phyloP scores from a whole-genome alignment of 2,797 vertebrate species.

The Catharus ustulatus region DNA sequence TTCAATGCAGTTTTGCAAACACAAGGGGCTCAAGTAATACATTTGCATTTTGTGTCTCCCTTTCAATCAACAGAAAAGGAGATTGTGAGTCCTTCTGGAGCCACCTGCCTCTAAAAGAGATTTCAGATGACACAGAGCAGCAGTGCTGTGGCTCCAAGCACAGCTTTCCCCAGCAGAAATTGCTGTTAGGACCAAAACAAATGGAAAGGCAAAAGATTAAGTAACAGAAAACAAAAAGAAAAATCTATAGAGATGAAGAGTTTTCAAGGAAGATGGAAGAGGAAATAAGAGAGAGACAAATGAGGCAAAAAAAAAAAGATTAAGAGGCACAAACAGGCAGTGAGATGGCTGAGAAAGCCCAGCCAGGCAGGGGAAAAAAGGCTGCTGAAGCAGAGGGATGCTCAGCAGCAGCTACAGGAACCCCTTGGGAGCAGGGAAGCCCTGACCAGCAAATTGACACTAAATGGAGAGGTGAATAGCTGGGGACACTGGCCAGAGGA shows the following conservation, averaged over 20 bases:
- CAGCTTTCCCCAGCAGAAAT: constrained; percentile 8
- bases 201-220: constrained; percentile 31
- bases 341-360: background rate
- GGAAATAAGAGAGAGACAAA: background rate
- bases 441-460: background rate
- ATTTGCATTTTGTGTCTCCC: constrained; percentile 35
- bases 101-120: background rate
- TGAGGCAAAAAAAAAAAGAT: background rate
- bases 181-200: constrained; percentile 14
- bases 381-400: background rate
- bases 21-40: constrained; percentile 7
- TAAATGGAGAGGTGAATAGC: background rate
- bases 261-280: constrained; percentile 17
- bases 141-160: background rate
- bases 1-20: constrained; percentile 18
- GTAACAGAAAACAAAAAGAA: constrained; percentile 12
- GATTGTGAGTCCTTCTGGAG: background rate
- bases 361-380: background rate
- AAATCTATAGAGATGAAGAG: constrained; percentile 25
- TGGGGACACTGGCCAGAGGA: background rate
- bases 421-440: background rate
- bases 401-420: background rate
- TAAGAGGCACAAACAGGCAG: background rate
- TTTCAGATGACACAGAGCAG: background rate
- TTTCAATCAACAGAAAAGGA: constrained; percentile 31